Conservation (phyloP, 2,888 invertebrate genomes). For the Chelonus formosanus region DNA sequence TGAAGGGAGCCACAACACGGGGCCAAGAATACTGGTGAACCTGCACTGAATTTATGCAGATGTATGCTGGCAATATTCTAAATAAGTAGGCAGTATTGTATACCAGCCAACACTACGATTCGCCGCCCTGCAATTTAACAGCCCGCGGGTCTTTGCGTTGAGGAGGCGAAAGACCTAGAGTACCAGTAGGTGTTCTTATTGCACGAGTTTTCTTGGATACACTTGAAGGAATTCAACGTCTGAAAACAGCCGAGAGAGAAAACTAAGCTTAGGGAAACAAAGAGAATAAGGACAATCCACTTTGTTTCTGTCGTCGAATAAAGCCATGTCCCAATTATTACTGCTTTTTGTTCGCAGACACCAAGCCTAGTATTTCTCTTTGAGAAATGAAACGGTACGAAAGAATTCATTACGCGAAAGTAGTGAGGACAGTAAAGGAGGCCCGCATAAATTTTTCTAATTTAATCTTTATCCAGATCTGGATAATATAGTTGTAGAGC, state of each 20-base stretch:
- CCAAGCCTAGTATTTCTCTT: slow-evolving; percentile 30
- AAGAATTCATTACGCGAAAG: slow-evolving; percentile 36
- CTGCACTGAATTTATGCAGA: slow-evolving; percentile 64
- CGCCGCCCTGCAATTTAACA: slow-evolving; percentile 41
- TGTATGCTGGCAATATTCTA: slow-evolving; percentile 64
- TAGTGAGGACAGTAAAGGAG: slow-evolving; percentile 16
- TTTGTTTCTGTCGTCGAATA: slow-evolving; percentile 30
- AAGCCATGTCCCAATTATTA: slow-evolving; percentile 40
- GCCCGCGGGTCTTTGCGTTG: slow-evolving; percentile 24
- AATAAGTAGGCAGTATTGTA: slow-evolving; percentile 60
- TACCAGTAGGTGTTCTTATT: slow-evolving; percentile 5
- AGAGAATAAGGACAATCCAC: slow-evolving; percentile 15
- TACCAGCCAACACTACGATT: slow-evolving; percentile 48
- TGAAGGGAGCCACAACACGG: slow-evolving; percentile 49
- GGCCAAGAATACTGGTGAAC: slow-evolving; percentile 54
- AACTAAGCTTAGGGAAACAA: too few relatives aligned
- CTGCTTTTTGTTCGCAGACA: slow-evolving; percentile 28
- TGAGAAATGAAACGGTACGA: slow-evolving; percentile 31
- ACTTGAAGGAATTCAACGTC: slow-evolving; percentile 8
- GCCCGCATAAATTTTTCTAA: slow-evolving; percentile 36
- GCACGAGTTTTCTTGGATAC: slow-evolving; percentile 17
- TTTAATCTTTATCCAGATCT: slow-evolving; percentile 37
- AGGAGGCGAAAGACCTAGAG: slow-evolving; percentile 25
- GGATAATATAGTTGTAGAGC: slow-evolving; percentile 30
- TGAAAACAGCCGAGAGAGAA: background rate